These are phyloP conservation scores for Brassicogethes aeneus DNA, from an alignment of 2,888 invertebrate genomes.

Conservation along the genomic window DNA sequence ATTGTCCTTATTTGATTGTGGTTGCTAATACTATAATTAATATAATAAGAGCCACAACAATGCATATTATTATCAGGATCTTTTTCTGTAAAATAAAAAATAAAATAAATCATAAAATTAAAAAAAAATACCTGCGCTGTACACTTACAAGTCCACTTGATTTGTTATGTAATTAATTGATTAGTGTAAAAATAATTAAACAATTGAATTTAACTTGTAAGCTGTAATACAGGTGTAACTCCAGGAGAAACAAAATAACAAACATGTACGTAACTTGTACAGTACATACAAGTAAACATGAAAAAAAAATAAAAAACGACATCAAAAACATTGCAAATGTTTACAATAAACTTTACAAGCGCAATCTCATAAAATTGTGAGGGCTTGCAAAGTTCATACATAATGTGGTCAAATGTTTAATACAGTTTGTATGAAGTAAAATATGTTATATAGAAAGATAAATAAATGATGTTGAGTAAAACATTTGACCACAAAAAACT, in stretches of 20 bases:
- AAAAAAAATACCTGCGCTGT: constrained; percentile 3
- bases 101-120: constrained; percentile 43
- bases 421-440: too few relatives aligned
- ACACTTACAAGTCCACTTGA: constrained; percentile 10
- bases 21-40: constrained; percentile 58
- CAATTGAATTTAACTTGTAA: background rate
- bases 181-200: background rate
- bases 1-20: background rate
- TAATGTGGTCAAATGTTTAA: too few relatives aligned
- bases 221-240: background rate
- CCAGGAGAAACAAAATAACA: background rate
- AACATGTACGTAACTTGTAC: too few relatives aligned
- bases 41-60: constrained; percentile 67
- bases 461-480: too few relatives aligned
- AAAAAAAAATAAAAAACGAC: too few relatives aligned
- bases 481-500: too few relatives aligned
- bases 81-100: constrained; percentile 72
- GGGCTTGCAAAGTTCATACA: too few relatives aligned
- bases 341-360: too few relatives aligned
- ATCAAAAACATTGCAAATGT: too few relatives aligned
- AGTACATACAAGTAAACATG: too few relatives aligned
- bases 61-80: constrained; percentile 81
- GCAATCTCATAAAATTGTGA: too few relatives aligned
- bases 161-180: background rate
- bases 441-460: too few relatives aligned